phyloP scores from a whole-genome alignment of 2,113 vertebrate genomes.

The Procavia capensis region DNA sequence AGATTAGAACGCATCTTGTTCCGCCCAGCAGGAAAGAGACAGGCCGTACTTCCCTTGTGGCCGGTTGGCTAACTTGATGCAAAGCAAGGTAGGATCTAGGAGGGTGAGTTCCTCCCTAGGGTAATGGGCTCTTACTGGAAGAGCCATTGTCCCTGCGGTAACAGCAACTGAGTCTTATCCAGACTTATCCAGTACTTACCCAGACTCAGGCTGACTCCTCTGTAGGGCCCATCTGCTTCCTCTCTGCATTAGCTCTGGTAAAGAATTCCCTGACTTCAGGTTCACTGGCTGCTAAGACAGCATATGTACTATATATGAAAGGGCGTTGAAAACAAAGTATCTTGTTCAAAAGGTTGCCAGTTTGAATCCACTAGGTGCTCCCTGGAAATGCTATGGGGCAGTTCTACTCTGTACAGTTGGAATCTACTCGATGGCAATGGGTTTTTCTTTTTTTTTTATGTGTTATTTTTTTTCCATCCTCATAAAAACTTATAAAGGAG shows the following conservation, averaged over 20 bases:
- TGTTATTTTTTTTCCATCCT: neutral
- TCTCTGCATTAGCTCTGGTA: neutral
- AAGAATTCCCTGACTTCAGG: neutral
- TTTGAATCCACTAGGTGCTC: too few species aligned
- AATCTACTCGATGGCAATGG: too few species aligned
- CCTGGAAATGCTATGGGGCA: too few species aligned
- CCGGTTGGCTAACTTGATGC: neutral
- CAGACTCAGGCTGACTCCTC: neutral
- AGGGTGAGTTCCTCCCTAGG: neutral
- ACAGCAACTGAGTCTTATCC: neutral
- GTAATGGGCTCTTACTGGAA: neutral
- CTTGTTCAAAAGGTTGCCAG: neutral
- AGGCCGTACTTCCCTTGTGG: neutral
- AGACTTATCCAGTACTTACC: too few species aligned
- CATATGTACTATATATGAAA: too few species aligned
- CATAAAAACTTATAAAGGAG: neutral
- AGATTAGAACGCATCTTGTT: neutral
- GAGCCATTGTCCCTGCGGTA: neutral
- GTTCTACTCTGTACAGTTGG: too few species aligned
- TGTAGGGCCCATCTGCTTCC: neutral
- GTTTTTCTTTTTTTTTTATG: too few species aligned
- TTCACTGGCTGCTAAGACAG: neutral
- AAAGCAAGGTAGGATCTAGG: neutral
- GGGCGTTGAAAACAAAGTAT: neutral
- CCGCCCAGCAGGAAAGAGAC: neutral